Percentiles rank a stretch among this genome's conserved stretches.
Evolutionary conservation across 2,797 vertebrate species (phyloP).

Genomic region (Enteromius thamalakanensis): DNA sequence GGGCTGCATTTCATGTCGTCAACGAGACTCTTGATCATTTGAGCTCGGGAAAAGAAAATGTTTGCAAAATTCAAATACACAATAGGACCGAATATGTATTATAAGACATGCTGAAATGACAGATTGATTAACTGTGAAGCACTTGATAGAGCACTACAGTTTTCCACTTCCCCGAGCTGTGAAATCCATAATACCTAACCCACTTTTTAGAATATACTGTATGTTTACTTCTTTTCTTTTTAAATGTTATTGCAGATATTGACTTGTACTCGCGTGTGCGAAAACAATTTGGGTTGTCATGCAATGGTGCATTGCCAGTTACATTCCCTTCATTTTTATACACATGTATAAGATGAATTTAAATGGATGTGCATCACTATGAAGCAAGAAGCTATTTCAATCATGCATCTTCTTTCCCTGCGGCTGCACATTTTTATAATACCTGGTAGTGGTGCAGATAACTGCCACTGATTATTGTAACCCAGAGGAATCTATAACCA

Average conservation of each 20-base stretch:
- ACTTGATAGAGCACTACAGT: neutral
- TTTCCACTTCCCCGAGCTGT: neutral
- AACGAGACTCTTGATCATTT: neutral
- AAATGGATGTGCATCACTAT: neutral
- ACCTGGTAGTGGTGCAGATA: neutral
- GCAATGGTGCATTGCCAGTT: neutral
- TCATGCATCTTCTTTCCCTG: neutral
- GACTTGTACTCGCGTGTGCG: neutral
- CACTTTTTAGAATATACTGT: neutral
- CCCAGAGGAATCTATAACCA: neutral
- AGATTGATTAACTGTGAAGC: neutral
- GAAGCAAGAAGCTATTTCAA: neutral
- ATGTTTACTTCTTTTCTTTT: neutral
- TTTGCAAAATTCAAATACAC: neutral
- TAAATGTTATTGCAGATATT: slow-evolving; percentile 3
- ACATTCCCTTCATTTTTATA: neutral
- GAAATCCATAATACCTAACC: neutral
- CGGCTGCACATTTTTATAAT: neutral
- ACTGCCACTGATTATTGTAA: neutral
- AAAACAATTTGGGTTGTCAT: neutral
- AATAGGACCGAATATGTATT: neutral
- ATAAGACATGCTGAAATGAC: neutral
- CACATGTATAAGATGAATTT: neutral
- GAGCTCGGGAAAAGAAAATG: neutral
- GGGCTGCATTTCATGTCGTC: neutral